phyloP scores from a whole-genome alignment of 2,113 vertebrate genomes.

The Scartelaos histophorus region DNA sequence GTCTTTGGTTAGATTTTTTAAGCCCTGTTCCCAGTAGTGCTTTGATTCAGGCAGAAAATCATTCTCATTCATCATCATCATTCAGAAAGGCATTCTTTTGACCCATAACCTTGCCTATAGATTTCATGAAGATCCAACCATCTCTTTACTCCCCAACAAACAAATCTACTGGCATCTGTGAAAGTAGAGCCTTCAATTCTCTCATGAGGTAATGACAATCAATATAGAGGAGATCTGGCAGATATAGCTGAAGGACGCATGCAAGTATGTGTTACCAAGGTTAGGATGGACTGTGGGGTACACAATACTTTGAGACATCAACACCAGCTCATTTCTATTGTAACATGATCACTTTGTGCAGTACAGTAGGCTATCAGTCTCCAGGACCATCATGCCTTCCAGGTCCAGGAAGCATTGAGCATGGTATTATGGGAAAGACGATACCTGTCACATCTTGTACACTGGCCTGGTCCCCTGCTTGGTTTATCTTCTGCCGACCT shows the following conservation, averaged over 20 bases:
- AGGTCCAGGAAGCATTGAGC: background rate
- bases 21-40: background rate
- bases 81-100: too few species aligned
- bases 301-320: background rate
- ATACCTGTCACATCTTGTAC: constrained; percentile 9
- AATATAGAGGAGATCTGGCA: background rate
- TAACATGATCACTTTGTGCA: constrained; percentile 18
- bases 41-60: background rate
- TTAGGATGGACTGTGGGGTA: constrained; percentile 5
- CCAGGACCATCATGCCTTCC: constrained; percentile 1
- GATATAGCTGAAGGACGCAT: background rate
- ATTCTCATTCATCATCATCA: too few species aligned
- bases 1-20: background rate
- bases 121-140: background rate
- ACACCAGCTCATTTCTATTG: constrained; percentile 9
- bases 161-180: background rate
- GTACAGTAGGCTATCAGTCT: background rate
- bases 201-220: background rate
- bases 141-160: background rate
- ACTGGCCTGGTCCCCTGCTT: constrained; percentile 14
- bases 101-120: background rate
- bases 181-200: background rate
- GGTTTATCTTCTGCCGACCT: constrained; percentile 13
- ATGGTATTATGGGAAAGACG: constrained; percentile 8
- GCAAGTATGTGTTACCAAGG: background rate